These are phyloP conservation scores for Drosophila pseudotakahashii DNA, from an alignment of 2,888 invertebrate species.

Conservation along the genomic window DNA sequence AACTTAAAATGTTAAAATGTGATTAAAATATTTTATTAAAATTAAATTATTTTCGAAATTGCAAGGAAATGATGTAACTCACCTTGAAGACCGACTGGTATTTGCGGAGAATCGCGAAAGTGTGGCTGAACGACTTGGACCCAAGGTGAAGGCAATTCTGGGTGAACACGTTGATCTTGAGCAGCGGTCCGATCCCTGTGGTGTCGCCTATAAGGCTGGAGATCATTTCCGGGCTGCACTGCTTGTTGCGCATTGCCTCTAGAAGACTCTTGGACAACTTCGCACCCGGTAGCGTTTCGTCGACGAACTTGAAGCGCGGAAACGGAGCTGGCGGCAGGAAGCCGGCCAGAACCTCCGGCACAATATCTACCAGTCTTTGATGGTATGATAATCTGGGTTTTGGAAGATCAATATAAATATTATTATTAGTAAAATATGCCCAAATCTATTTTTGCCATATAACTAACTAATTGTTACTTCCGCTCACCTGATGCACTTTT, in stretches of 20 bases:
- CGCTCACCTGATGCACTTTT: conserved; percentile 94
- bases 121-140: conserved; percentile 55
- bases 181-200: background rate
- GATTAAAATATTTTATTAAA: too few species aligned
- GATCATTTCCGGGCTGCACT: conserved; percentile 8
- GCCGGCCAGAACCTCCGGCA: conserved; percentile 92
- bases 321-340: conserved; percentile 93
- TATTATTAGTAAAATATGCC: too few species aligned
- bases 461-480: too few species aligned
- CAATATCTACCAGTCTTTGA: conserved; percentile 94
- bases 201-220: conserved; percentile 9
- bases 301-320: conserved; percentile 94
- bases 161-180: conserved; percentile 56
- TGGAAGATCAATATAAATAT: too few species aligned
- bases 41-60: too few species aligned
- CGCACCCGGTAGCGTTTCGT: conserved; percentile 87
- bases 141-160: conserved; percentile 57
- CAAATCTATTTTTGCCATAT: too few species aligned
- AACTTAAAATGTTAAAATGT: too few species aligned
- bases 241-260: conserved; percentile 36
- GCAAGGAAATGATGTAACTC: background rate
- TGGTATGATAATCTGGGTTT: conserved; percentile 93
- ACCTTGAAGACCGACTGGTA: conserved; percentile 51
- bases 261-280: conserved; percentile 10
- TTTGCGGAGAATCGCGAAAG: conserved; percentile 34